Evolutionary conservation across 1,140 invertebrate species (phyloP).

Genomic region (Tribolium castaneum): DNA sequence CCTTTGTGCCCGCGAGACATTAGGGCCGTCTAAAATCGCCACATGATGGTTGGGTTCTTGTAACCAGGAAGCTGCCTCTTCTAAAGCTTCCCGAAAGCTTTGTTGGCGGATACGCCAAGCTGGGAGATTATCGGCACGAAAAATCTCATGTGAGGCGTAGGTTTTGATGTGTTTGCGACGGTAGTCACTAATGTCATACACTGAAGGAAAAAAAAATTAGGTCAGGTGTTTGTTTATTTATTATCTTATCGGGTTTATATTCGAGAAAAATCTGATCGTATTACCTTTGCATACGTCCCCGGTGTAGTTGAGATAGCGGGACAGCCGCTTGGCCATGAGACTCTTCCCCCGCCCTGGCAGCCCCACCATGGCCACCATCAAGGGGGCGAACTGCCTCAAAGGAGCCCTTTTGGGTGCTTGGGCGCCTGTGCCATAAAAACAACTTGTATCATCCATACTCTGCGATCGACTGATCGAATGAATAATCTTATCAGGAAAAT

Average conservation of each 20-base stretch:
- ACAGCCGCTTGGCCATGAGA: constrained; percentile 88
- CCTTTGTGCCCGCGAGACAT: constrained; percentile 85
- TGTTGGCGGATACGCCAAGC: constrained; percentile 81
- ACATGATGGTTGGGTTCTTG: constrained; percentile 52
- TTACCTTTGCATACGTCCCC: constrained; percentile 87
- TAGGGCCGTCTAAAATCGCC: constrained; percentile 90
- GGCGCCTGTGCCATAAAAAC: constrained; percentile 64
- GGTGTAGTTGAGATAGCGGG: constrained; percentile 90
- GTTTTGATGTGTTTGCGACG: constrained; percentile 80
- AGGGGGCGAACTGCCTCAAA: constrained; percentile 73
- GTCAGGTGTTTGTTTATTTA: background rate
- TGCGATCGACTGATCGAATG: constrained; percentile 7
- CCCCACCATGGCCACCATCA: constrained; percentile 91
- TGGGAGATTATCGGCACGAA: constrained; percentile 84
- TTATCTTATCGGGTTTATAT: no score
- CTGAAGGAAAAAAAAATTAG: constrained; percentile 65
- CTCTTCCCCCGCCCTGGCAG: constrained; percentile 93
- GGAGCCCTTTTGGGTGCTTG: constrained; percentile 63
- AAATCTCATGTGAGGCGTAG: constrained; percentile 87
- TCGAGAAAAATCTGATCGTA: no score
- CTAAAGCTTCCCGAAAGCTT: constrained; percentile 84
- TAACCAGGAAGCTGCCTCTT: constrained; percentile 73
- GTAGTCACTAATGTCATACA: constrained; percentile 90
- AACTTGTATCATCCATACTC: constrained; percentile 44
- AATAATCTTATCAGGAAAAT: constrained; percentile 11